These are phyloP conservation scores for Gambelia wislizenii DNA, from an alignment of 2,797 vertebrate genomes.

Conservation along the genomic window DNA sequence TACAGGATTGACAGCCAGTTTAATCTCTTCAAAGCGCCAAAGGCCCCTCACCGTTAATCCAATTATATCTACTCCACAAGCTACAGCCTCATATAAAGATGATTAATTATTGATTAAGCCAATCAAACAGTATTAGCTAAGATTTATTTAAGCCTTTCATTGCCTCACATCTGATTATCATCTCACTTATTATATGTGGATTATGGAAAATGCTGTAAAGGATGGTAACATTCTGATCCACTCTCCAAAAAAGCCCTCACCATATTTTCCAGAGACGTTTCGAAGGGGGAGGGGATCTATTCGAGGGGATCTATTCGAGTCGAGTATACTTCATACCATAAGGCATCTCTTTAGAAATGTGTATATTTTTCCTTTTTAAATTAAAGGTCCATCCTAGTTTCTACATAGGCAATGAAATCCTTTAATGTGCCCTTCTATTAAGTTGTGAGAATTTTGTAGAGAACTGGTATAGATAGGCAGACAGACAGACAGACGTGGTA, in stretches of 20 bases:
- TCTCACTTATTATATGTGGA: conserved; percentile 75
- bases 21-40: conserved; percentile 96
- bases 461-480: no score
- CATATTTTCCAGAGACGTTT: not conserved
- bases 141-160: conserved; percentile 79
- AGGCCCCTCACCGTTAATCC: conserved; percentile 92
- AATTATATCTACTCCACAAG: conserved; percentile 96
- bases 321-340: not conserved
- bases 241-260: not conserved
- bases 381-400: not conserved
- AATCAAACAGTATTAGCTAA: conserved; percentile 85
- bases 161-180: conserved; percentile 66
- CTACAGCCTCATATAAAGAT: conserved; percentile 85
- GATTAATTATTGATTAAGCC: conserved; percentile 90
- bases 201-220: conserved; percentile 67
- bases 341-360: conserved; percentile 18
- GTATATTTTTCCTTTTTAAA: not conserved
- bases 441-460: not conserved
- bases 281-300: not conserved
- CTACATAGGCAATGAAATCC: not conserved
- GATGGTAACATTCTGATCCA: conserved; percentile 54
- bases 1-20: conserved; percentile 94
- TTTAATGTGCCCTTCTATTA: not conserved
- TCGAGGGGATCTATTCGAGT: no score
- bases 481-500: no score